Conservation (phyloP, 1,140 invertebrate genomes). For the Drosophila sulfurigaster region DNA sequence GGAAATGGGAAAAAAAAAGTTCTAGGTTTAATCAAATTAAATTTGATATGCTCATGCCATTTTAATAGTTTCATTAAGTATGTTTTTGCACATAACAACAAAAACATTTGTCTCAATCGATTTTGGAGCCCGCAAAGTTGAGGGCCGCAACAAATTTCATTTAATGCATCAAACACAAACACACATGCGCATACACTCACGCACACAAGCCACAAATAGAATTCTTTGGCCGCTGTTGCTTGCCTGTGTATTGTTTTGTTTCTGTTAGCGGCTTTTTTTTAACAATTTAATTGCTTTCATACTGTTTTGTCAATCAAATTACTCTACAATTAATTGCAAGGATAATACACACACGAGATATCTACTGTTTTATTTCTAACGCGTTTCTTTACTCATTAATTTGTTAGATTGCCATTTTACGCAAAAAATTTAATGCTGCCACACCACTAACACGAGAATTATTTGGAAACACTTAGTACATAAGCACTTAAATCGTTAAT, state of each 20-base stretch:
- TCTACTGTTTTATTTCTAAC: not conserved
- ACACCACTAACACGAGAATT: conserved; percentile 11
- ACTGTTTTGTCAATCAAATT: not conserved
- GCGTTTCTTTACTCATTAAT: not conserved
- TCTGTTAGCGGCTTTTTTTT: conserved; percentile 76
- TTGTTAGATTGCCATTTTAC: conserved; percentile 20
- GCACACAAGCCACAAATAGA: conserved; percentile 37
- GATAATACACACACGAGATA: not conserved
- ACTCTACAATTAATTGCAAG: not conserved
- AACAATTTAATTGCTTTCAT: conserved; percentile 15
- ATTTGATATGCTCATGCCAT: conserved; percentile 40
- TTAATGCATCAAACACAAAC: conserved; percentile 48
- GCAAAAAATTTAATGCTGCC: not conserved
- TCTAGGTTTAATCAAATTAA: conserved; percentile 19
- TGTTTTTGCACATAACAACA: conserved; percentile 13
- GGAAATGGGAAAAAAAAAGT: too few relatives aligned
- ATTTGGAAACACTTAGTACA: not conserved
- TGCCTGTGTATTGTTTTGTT: conserved; percentile 72
- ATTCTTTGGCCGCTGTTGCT: conserved; percentile 10
- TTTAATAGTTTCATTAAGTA: conserved; percentile 48
- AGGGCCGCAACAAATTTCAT: conserved; percentile 52
- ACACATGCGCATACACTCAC: conserved; percentile 18
- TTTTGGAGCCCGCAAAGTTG: conserved; percentile 47
- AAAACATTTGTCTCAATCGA: conserved; percentile 61
- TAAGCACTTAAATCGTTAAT: not conserved